phyloP scores from a whole-genome alignment of 1,140 invertebrate genomes.

The Eurosta solidaginis region DNA sequence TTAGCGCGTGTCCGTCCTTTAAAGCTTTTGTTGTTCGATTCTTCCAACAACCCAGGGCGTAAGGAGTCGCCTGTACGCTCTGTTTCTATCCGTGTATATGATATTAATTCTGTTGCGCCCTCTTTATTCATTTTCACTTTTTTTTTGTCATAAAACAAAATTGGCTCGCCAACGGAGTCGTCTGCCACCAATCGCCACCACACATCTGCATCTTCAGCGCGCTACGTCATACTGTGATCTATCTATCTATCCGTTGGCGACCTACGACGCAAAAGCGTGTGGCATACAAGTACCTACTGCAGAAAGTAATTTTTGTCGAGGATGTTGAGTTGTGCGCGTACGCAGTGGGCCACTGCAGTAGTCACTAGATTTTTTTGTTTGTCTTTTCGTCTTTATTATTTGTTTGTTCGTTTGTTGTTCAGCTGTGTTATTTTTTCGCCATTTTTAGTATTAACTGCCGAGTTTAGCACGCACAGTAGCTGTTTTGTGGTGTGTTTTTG shows the following conservation, averaged over 20 bases:
- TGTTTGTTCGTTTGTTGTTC: background rate
- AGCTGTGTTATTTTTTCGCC: slow-evolving; percentile 5
- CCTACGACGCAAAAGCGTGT: background rate
- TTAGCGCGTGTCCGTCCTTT: background rate
- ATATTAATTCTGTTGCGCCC: background rate
- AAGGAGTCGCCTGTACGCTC: background rate
- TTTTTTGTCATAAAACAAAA: background rate
- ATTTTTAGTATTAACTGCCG: slow-evolving; percentile 21
- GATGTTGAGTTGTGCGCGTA: background rate
- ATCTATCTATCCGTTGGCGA: background rate
- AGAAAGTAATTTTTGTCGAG: background rate
- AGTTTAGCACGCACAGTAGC: slow-evolving; percentile 19
- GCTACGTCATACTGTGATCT: background rate
- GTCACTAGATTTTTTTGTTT: background rate
- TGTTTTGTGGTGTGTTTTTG: slow-evolving; percentile 20
- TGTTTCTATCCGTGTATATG: background rate
- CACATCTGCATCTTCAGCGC: background rate
- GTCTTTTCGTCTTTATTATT: background rate
- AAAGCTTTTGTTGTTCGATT: slow-evolving; percentile 1
- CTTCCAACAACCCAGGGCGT: background rate
- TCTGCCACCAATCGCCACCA: background rate
- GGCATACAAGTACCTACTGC: too few relatives aligned
- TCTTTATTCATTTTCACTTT: background rate
- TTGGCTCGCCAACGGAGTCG: background rate
- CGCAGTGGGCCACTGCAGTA: slow-evolving; percentile 14